Base-by-base conservation (phyloP, 2,113 vertebrate species). In the Herpailurus yagouaroundi region DNA sequence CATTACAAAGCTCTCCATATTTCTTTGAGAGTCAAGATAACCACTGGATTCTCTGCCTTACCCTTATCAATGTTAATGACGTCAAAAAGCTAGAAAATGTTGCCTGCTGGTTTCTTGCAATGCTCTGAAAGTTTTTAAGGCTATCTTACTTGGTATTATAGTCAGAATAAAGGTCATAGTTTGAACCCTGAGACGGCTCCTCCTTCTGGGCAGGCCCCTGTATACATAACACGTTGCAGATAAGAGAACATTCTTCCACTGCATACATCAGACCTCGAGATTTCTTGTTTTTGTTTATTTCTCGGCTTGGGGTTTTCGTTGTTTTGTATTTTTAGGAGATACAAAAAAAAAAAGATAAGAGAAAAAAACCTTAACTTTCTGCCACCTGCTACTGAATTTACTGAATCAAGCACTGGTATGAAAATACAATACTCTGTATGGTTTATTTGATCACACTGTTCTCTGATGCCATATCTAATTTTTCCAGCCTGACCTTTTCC, bases 401-500 rank as follows among this genome's bases (percentile, higher is more conserved):
- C 23, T 84, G 90, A 89, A 81, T 66, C 84, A 94, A 87, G n/a
- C 16, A 27, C 82, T 36, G 38, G 21, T 81, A 84, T 83, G 81
- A 97, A 96, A 94, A 88, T 77, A 38, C 11, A 79, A 38, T 92
- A 38, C 64, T 97, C 91, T 89, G 57, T 81, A 14, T 66, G 13
- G 36, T 96, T 95, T 98, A 82, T 96, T 97, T 95, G 90, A 96
- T 92, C 84, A 81, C n/a, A 86, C 66, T 52, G 93, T 85, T 96
- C 76, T 96, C 84, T 60, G 45, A 85, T 80, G 76, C 96, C 93
- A 74, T 79, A 88, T 94, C 97, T 95, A 92, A 96, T 97, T 96
- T 97, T 97, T 95, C 88, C 94, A 97, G 79, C 68, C 81, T 98
- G 97, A 97, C 97, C 97, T 97, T 97, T 97, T 96, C 97, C 95